A percentile compares a stretch with the other conserved stretches of the same genome.
Evolutionary conservation across 2,888 invertebrate genomes (phyloP).

Genomic region (Meandrusa payeni): DNA sequence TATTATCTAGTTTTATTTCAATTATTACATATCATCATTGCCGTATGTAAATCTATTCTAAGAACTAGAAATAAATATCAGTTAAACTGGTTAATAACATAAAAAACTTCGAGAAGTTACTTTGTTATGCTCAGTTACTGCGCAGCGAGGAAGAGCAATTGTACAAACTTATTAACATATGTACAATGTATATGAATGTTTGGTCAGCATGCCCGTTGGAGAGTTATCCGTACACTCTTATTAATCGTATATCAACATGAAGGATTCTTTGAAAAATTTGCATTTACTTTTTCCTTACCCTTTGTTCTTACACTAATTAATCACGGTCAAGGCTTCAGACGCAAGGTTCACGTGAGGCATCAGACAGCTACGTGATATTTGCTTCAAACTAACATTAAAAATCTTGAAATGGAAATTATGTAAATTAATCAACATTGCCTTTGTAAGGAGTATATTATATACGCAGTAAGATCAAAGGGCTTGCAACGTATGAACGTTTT

Average conservation of each 20-base stretch:
- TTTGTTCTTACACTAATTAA: conserved; percentile 38
- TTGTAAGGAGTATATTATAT: not conserved
- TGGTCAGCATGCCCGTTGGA: conserved; percentile 11
- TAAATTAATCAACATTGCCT: conserved; percentile 6
- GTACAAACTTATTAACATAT: conserved; percentile 11
- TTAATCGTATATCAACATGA: conserved; percentile 28
- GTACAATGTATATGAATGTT: no score
- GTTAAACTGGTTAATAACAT: conserved; percentile 2
- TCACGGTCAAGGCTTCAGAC: conserved; percentile 24
- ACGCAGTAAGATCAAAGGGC: conserved; percentile 56
- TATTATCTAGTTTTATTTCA: no score
- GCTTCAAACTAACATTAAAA: conserved; percentile 1
- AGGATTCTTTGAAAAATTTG: conserved; percentile 41
- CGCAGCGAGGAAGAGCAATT: conserved; percentile 1
- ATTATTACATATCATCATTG: no score
- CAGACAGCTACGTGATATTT: conserved; percentile 4
- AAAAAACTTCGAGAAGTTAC: conserved; percentile 1
- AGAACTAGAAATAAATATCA: not conserved
- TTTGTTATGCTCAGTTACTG: not conserved
- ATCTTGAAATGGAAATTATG: conserved; percentile 6
- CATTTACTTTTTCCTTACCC: conserved; percentile 50
- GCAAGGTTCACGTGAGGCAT: conserved; percentile 12
- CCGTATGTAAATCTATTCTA: no score
- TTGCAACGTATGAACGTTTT: conserved; percentile 68
- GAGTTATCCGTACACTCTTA: conserved; percentile 25